Evolutionary conservation across 2,888 invertebrate genomes (phyloP), one percentile per base, ranked within the genome.

Genomic region (Cryptus viduatorius): DNA sequence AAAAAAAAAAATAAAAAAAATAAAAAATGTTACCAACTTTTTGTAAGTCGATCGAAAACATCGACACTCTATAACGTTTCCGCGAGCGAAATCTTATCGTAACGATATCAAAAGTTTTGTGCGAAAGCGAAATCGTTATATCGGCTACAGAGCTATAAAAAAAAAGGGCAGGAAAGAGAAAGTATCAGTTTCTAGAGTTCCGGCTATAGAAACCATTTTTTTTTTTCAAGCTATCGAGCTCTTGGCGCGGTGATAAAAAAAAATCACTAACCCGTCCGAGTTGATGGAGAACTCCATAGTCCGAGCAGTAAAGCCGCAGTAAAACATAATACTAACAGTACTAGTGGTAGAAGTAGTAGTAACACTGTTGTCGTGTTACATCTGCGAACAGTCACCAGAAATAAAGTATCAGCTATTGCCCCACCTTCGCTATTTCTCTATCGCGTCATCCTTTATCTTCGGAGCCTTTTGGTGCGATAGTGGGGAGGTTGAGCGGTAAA

Each of bases 401-500:
- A 68, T 42, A 29, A 68, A 48, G n/a, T n/a, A 68, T 61, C 61
- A 31, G 61, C 61, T 61, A 61, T 61, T 31, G 61, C 12, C 14
- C n/a, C 31, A 29, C 7, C 29, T 79, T 42, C 61, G 29, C 50
- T 42, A 24, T 37, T 29, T 79, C 37, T 19, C n/a, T 61, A 29
- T 16, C 59, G 48, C 31, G 37, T 75, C 64, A 19, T 61, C 48
- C 44, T 53, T 64, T 50, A 42, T 48, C 65, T 64, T 56, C 67
- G 48, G 31, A 46, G 19, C 61, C 48, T 37, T 37, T 37, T 8
- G 37, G 4, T 8, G 8, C 44, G 59, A 44, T 44, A 24, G 56
- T 16, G 24, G 50, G 29, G 37, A 42, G 24, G 29, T 44, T 61
- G 29, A 61, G 61, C 46, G 69, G 53, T 79, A 64, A 86, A 86